phyloP scores from a whole-genome alignment of 2,888 invertebrate species.

The Campoletis raptor region DNA sequence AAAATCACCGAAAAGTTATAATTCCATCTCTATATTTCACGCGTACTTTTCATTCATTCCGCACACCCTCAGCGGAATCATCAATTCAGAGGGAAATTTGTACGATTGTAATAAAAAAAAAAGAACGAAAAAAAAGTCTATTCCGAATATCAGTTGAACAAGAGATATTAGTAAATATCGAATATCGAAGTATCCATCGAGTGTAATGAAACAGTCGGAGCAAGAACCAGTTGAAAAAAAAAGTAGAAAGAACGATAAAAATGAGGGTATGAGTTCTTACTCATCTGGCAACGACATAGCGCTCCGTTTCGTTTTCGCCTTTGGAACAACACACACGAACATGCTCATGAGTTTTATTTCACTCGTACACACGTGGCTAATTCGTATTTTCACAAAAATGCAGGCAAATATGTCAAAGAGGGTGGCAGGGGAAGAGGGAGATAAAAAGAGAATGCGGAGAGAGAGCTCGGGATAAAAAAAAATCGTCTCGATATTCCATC shows the following conservation, averaged over 20 bases:
- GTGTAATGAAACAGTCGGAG: slow-evolving; percentile 27
- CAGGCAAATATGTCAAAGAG: slow-evolving; percentile 43
- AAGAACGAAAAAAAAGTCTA: slow-evolving; percentile 3
- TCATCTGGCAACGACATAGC: slow-evolving; percentile 58
- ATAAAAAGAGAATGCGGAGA: neutral
- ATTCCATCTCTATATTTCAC: slow-evolving; percentile 21
- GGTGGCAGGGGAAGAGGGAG: neutral
- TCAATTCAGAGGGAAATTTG: slow-evolving; percentile 54
- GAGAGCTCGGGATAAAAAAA: slow-evolving; percentile 20
- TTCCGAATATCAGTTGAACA: slow-evolving; percentile 32
- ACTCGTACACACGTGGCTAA: slow-evolving; percentile 4
- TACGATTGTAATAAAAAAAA: slow-evolving; percentile 17
- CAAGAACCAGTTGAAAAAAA: neutral
- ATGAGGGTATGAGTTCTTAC: slow-evolving; percentile 5
- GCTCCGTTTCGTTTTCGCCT: slow-evolving; percentile 19
- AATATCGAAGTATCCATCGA: slow-evolving; percentile 60
- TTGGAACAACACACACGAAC: neutral
- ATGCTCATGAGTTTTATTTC: slow-evolving; percentile 7
- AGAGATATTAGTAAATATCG: slow-evolving; percentile 53
- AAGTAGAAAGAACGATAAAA: neutral
- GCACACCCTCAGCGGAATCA: slow-evolving; percentile 32
- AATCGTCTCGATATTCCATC: slow-evolving; percentile 50
- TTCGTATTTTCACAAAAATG: slow-evolving; percentile 34
- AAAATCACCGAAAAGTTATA: slow-evolving; percentile 11
- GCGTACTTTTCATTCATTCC: neutral